These are phyloP conservation scores for Gopherus evgoodei DNA, from an alignment of 2,113 vertebrate species.

Conservation along the genomic window DNA sequence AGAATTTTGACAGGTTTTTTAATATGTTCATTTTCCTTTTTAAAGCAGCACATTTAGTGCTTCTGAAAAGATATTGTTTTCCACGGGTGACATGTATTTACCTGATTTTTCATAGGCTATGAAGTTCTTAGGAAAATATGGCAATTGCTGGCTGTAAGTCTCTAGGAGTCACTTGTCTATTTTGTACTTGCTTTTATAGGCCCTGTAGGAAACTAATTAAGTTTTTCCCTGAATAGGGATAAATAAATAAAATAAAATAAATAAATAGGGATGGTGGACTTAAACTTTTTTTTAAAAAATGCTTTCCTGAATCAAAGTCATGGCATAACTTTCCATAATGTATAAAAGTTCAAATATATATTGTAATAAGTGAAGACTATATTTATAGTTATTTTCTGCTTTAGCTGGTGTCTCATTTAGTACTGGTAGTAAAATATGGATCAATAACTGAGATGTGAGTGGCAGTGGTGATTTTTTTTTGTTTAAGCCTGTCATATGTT, in stretches of 20 bases:
- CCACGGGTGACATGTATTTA: not conserved
- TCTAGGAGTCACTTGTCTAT: not conserved
- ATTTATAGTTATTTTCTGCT: not conserved
- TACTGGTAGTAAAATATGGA: not conserved
- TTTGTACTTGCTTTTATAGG: not conserved
- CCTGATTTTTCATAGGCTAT: not conserved
- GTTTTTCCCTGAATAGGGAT: not conserved
- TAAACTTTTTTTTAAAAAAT: not conserved
- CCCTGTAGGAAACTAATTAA: not conserved
- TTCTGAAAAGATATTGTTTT: not conserved
- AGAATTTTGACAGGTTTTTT: not conserved
- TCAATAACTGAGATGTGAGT: not conserved
- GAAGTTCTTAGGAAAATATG: not conserved
- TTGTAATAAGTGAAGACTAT: not conserved
- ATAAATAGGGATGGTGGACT: not conserved
- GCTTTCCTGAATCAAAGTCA: not conserved
- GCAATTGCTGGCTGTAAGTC: not conserved
- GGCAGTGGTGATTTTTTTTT: not conserved
- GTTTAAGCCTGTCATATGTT: not conserved
- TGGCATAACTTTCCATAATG: not conserved
- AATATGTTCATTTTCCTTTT: not conserved
- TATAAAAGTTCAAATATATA: not conserved
- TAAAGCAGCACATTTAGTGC: not conserved
- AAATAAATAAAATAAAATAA: too few relatives aligned
- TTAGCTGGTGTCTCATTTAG: not conserved